Evolutionary conservation across 1,140 invertebrate species (phyloP), one percentile per base, ranked within the genome.

Genomic region (Tetranychus cinnabarinus): DNA sequence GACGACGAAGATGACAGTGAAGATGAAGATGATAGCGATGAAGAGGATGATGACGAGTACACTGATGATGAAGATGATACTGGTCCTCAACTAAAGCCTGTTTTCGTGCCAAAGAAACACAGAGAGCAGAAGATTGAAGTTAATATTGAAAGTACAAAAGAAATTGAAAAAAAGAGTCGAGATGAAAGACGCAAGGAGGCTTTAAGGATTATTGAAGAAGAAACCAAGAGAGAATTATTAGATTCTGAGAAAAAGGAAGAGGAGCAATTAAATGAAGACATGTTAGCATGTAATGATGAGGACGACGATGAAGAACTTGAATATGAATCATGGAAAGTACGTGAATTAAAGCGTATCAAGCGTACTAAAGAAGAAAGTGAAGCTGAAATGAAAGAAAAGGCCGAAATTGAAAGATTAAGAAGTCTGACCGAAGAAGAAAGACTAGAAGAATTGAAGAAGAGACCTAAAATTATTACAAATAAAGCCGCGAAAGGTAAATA

Each of bases 221-320:
- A 86, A 60, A 81, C 91, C 34, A 79, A 85, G 52, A 85, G 85
- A 69, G 85, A 88, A 69, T 71, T 85, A 56, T 84, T 85, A 68
- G 85, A 87, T 69, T 71, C 68, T 68, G 74, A 76, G 66, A 69
- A 68, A 31, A 75, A 76, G 64, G 68, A 70, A 47, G 79, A 76
- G 8, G 76, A 79, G 50, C 70, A 68, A 10, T 68, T 69, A 13
- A 63, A 56, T 35, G 60, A 63, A 4, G 69, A 75, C 58, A 76
- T 92, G n/a, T 81, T 86, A 66, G 86, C 89, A 69, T 82, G 98
- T 1, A 83, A 85, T 69, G 97, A 93, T 0, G 95, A 96, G 70
- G 95, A 98, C 74, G 96, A 98, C 70, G 92, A 95, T 72, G 90
- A 96, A 69, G 95, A 98, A 72, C 80, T 93, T 6, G 91, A 92